These are phyloP conservation scores for Bellardia bayeri DNA, from an alignment of 2,888 invertebrate species.

Conservation along the genomic window DNA sequence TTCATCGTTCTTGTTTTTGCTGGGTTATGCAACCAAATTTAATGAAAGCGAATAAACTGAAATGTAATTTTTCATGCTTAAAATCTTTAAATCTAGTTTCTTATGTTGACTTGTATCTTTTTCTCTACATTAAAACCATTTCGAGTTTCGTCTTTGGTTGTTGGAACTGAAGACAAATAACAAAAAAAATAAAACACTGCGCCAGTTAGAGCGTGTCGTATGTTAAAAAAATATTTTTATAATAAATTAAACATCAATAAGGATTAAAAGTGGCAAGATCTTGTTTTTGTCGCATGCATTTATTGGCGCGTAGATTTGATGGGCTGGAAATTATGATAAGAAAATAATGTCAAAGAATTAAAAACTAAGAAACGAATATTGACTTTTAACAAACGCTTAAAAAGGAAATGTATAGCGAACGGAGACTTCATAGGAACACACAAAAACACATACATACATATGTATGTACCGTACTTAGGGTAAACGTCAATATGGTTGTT, in stretches of 20 bases:
- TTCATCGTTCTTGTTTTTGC: too few relatives aligned
- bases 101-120: background rate
- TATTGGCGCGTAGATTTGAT: slow-evolving; percentile 27
- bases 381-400: background rate
- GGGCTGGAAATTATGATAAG: slow-evolving; percentile 23
- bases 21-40: too few relatives aligned
- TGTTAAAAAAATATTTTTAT: slow-evolving; percentile 13
- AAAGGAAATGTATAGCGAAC: background rate
- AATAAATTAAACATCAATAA: slow-evolving; percentile 21
- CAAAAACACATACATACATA: too few relatives aligned
- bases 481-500: too few relatives aligned
- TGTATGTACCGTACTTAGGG: too few relatives aligned
- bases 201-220: background rate
- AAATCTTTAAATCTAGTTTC: background rate
- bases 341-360: background rate
- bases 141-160: background rate
- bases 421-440: too few relatives aligned
- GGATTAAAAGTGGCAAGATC: slow-evolving; percentile 29
- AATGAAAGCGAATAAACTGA: too few relatives aligned
- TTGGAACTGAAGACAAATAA: background rate
- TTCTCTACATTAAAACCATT: background rate
- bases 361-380: background rate
- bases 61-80: too few relatives aligned
- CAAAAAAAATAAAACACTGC: background rate
- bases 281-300: slow-evolving; percentile 27